phyloP scores from a whole-genome alignment of 2,888 invertebrate species.

The Cyrtodaria siliqua region DNA sequence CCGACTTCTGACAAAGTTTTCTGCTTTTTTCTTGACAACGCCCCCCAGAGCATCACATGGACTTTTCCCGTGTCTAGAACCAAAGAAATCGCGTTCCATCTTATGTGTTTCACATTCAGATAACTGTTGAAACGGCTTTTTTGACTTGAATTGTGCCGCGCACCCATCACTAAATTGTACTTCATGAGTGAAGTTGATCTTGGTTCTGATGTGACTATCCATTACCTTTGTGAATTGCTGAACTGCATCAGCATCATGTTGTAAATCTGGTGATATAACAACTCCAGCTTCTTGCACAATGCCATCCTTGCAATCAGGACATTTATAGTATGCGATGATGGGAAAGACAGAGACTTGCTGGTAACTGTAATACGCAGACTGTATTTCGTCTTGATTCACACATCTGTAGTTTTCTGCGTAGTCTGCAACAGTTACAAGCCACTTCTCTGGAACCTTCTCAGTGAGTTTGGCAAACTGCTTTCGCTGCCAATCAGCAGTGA shows the following conservation, averaged over 20 bases:
- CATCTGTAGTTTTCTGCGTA: constrained; percentile 46
- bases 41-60: constrained; percentile 36
- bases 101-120: constrained; percentile 19
- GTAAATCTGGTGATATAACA: constrained; percentile 33
- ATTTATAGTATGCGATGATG: constrained; percentile 33
- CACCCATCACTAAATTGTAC: constrained; percentile 44
- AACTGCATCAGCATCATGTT: constrained; percentile 28
- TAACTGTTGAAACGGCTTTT: constrained; percentile 28
- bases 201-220: constrained; percentile 9
- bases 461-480: constrained; percentile 20
- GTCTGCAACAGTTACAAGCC: constrained; percentile 23
- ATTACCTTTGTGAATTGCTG: constrained; percentile 20
- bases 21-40: constrained; percentile 42
- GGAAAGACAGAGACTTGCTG: constrained; percentile 32
- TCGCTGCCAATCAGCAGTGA: constrained; percentile 36
- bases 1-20: constrained; percentile 23
- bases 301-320: constrained; percentile 23
- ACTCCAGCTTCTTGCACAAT: constrained; percentile 29
- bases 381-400: constrained; percentile 29
- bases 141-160: constrained; percentile 41
- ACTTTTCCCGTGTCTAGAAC: constrained; percentile 39
- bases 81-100: constrained; percentile 36
- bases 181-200: constrained; percentile 11
- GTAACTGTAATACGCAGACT: constrained; percentile 37
- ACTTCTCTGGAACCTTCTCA: constrained; percentile 21